Evolutionary conservation across 2,113 vertebrate genomes (phyloP).

Genomic region (Holacanthus passer): DNA sequence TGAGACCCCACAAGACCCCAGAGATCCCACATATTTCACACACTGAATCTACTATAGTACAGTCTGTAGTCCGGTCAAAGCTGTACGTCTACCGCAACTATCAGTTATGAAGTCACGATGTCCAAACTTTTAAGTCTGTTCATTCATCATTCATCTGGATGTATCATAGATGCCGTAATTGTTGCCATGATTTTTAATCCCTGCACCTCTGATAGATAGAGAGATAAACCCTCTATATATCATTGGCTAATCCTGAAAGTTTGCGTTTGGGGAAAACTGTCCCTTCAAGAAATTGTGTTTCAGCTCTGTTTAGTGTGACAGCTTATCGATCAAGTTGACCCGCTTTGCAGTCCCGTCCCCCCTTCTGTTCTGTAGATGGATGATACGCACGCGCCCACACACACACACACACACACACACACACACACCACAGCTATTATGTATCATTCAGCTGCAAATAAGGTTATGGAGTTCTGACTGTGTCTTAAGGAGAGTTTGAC

Average conservation of each 20-base stretch:
- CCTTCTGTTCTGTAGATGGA: constrained; percentile 33
- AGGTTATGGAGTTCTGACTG: constrained; percentile 33
- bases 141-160: neutral
- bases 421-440: constrained; percentile 5
- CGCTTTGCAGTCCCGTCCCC: constrained; percentile 10
- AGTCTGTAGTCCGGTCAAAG: neutral
- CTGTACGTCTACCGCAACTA: neutral
- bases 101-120: neutral
- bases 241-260: neutral
- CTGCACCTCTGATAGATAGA: neutral
- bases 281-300: constrained; percentile 19
- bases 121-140: neutral
- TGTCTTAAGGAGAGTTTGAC: constrained; percentile 42
- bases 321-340: constrained; percentile 43
- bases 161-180: neutral
- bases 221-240: neutral
- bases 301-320: constrained; percentile 7
- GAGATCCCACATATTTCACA: too few relatives aligned
- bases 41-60: too few relatives aligned
- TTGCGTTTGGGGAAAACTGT: constrained; percentile 9
- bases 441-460: constrained; percentile 26
- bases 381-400: constrained; percentile 9
- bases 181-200: neutral
- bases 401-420: constrained; percentile 24
- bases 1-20: too few relatives aligned